These are phyloP conservation scores for Lottia scabra DNA, from an alignment of 2,888 invertebrate species.

Conservation along the genomic window DNA sequence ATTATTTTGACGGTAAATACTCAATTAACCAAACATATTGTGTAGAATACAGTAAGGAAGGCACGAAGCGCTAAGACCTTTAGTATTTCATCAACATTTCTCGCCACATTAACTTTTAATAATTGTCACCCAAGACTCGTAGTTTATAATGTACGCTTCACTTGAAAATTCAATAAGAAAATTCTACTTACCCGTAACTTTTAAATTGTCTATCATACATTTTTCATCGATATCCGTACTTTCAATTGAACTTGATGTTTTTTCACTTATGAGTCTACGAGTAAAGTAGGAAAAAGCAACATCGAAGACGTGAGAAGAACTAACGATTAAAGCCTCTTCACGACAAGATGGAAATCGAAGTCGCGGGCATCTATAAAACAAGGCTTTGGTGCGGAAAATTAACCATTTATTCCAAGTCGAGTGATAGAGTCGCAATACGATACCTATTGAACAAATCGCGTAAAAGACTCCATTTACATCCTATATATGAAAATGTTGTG, in stretches of 20 bases:
- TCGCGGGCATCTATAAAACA: not conserved
- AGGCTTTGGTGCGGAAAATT: not conserved
- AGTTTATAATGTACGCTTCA: not conserved
- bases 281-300: not conserved
- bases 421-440: not conserved
- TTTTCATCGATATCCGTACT: not conserved
- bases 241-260: not conserved
- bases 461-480: not conserved
- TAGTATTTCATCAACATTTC: not conserved
- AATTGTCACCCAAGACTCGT: not conserved
- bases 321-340: not conserved
- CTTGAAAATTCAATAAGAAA: not conserved
- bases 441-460: not conserved
- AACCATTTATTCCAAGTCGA: conserved; percentile 3
- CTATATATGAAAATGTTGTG: not conserved
- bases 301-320: not conserved
- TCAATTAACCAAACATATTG: no score
- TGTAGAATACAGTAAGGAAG: no score
- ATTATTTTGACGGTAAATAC: no score
- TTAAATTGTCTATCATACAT: not conserved
- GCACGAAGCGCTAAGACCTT: no score
- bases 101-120: not conserved
- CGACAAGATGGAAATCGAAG: not conserved
- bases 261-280: not conserved
- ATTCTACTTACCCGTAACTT: not conserved